These are phyloP conservation scores for Andrena marginata DNA, from an alignment of 2,888 invertebrate species.

Conservation along the genomic window DNA sequence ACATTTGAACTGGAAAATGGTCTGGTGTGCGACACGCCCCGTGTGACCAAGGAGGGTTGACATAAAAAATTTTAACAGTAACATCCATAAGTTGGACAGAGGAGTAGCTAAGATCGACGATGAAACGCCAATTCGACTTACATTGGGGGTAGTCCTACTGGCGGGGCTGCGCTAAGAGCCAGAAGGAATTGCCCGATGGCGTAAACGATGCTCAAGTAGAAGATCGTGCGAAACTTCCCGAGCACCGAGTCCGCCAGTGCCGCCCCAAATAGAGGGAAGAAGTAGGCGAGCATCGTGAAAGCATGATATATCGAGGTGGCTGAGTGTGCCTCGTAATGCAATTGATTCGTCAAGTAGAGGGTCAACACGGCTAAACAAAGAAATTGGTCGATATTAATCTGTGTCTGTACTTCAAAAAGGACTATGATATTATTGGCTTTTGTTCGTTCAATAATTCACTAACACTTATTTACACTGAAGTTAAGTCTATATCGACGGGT, in stretches of 20 bases:
- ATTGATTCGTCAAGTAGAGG: constrained; percentile 93
- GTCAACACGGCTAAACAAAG: constrained; percentile 93
- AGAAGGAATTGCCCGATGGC: constrained; percentile 93
- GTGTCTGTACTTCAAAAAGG: too few relatives aligned
- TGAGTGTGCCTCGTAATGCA: constrained; percentile 90
- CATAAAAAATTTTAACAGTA: too few relatives aligned
- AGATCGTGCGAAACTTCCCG: constrained; percentile 96
- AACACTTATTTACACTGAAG: too few relatives aligned
- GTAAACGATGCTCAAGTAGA: constrained; percentile 95
- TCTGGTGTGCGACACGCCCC: too few relatives aligned
- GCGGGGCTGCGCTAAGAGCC: constrained; percentile 89
- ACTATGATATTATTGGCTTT: too few relatives aligned
- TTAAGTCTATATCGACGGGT: too few relatives aligned
- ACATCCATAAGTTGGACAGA: background rate
- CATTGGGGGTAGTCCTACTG: constrained; percentile 87
- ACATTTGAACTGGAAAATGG: too few relatives aligned
- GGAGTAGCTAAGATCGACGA: background rate
- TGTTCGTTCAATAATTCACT: background rate
- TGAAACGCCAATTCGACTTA: constrained; percentile 69
- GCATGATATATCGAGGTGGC: constrained; percentile 95
- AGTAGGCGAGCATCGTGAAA: constrained; percentile 95
- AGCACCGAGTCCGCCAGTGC: constrained; percentile 96
- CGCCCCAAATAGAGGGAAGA: constrained; percentile 95
- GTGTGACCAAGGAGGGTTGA: too few relatives aligned
- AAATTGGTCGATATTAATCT: constrained; percentile 11